Conservation (phyloP, 2,888 invertebrate species). For the Dolomedes plantarius region DNA sequence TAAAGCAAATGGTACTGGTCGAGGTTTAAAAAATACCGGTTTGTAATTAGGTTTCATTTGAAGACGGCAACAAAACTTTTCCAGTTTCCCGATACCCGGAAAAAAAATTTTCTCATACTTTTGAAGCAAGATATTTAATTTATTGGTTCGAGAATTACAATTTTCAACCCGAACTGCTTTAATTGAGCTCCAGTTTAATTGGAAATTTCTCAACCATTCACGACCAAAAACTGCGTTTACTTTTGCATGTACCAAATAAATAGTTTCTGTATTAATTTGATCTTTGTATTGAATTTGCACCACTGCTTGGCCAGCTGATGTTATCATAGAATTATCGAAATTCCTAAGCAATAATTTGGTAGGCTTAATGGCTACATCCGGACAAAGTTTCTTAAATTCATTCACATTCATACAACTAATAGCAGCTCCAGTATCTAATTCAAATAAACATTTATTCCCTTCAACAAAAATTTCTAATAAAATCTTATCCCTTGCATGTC, state of each 20-base stretch:
- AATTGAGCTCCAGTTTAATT: constrained; percentile 43
- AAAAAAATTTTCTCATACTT: constrained; percentile 49
- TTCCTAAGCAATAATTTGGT: constrained; percentile 41
- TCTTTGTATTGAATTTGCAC: constrained; percentile 38
- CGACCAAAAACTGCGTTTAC: constrained; percentile 44
- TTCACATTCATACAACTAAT: constrained; percentile 43
- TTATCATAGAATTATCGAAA: constrained; percentile 44
- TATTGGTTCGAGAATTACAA: constrained; percentile 51
- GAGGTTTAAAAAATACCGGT: constrained; percentile 55
- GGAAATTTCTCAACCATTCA: constrained; percentile 40
- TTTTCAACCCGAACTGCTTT: constrained; percentile 46
- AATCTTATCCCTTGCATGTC: constrained; percentile 53
- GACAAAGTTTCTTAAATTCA: constrained; percentile 46
- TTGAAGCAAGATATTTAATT: constrained; percentile 51
- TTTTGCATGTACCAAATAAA: constrained; percentile 50
- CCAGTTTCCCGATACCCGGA: constrained; percentile 48
- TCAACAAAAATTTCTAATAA: constrained; percentile 53
- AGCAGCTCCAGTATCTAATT: constrained; percentile 40
- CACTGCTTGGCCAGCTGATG: constrained; percentile 36
- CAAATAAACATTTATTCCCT: constrained; percentile 47
- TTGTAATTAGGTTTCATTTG: constrained; percentile 56
- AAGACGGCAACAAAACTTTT: constrained; percentile 55
- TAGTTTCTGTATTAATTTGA: constrained; percentile 36
- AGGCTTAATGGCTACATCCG: constrained; percentile 39
- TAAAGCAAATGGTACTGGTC: constrained; percentile 53